phyloP scores from a whole-genome alignment of 1,140 invertebrate genomes.

The Tyrophagus putrescentiae region DNA sequence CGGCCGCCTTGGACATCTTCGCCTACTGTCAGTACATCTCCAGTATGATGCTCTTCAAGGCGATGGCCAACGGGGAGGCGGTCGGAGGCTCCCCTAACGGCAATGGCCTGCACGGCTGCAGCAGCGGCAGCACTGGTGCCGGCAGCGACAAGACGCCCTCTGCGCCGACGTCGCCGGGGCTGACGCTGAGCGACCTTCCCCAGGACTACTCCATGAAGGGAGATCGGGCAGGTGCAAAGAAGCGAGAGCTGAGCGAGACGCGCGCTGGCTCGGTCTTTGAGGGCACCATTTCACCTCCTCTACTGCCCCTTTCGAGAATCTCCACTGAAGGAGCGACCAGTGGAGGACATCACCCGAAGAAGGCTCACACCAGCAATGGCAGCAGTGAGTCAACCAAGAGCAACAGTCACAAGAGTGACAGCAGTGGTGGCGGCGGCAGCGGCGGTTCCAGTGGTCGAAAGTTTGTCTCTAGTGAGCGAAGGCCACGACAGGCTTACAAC shows the following conservation, averaged over 20 bases:
- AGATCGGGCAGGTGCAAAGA: too few relatives aligned
- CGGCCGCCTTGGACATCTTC: slow-evolving; percentile 3
- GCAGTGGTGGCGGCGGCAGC: background rate
- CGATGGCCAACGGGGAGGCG: background rate
- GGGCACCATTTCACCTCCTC: too few relatives aligned
- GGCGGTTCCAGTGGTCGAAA: slow-evolving; percentile 2
- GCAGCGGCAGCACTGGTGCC: background rate
- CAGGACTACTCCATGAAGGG: slow-evolving; percentile 8
- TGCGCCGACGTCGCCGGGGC: background rate
- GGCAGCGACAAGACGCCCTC: background rate
- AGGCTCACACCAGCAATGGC: too few relatives aligned
- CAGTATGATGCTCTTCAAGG: slow-evolving; percentile 14
- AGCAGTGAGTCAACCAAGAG: background rate
- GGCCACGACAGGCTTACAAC: slow-evolving; percentile 86
- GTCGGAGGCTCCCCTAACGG: background rate
- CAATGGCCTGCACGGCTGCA: too few relatives aligned
- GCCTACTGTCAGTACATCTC: slow-evolving; percentile 15
- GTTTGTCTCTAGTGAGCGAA: slow-evolving; percentile 50
- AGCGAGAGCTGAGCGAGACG: too few relatives aligned
- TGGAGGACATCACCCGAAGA: too few relatives aligned
- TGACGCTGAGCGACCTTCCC: background rate
- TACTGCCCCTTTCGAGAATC: too few relatives aligned
- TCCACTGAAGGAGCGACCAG: too few relatives aligned
- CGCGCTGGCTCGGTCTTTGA: too few relatives aligned
- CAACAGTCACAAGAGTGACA: background rate